Evolutionary conservation across 2,888 invertebrate species (phyloP), one percentile per base, ranked within the genome.

Genomic region (Electrophaes corylata): DNA sequence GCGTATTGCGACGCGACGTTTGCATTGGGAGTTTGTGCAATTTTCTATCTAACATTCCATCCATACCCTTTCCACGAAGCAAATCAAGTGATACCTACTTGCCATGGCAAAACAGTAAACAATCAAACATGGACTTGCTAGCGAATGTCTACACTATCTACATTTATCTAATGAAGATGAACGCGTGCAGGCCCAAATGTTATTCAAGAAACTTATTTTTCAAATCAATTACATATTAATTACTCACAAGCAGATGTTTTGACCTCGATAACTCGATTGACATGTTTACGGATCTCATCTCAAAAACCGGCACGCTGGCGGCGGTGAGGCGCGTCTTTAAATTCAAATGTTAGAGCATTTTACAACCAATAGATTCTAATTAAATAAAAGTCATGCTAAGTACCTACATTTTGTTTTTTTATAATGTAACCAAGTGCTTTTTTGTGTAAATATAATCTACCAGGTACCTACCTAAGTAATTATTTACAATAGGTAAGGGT

Each of bases 271-370:
- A 37, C 37, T 75, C 67, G 73, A 72, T 66, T 64, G 67, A 69
- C 66, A 64, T 66, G 70, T 69, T 70, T 60, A 66, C 70, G 70
- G 69, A 73, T 71, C 67, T 71, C 23, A 23, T 43, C 43, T 26
- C 26, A 11, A 29, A 23, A 23, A 43, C 26, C 23, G 37, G 37
- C 16, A 16, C 10, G 10, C 1, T 10, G 2, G 10, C 26, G 6
- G 5, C 6, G 8, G 37, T 10, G 10, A n/a, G n/a, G n/a, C n/a
- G 37, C 37, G 16, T 37, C 37, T 37, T 37, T n/a, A 37, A 37
- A 37, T 37, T 37, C 0, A 37, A 37, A 37, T 37, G 14, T 10
- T 37, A 37, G 8, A 37, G 2, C 2, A 37, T 16, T 37, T 37
- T 37, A 8, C 8, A 37, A 16, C 37, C 37, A 37, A 37, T 16